phyloP scores from a whole-genome alignment of 2,797 vertebrate genomes.

The Clamator glandarius region DNA sequence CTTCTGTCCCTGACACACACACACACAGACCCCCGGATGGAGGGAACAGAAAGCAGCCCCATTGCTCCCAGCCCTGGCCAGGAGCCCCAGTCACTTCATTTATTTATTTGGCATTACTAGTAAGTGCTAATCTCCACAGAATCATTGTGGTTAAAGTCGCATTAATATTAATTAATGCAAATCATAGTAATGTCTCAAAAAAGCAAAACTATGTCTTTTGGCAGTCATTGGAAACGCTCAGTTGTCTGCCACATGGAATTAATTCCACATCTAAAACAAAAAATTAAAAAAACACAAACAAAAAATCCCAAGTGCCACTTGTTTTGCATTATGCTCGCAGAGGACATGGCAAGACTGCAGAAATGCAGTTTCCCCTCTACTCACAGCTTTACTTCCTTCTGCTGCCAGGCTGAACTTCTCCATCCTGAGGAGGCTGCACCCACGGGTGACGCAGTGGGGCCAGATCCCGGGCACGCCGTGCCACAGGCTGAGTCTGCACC shows the following conservation, averaged over 20 bases:
- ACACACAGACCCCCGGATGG: accelerated
- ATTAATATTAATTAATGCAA: constrained; percentile 36
- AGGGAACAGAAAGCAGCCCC: neutral
- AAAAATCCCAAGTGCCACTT: neutral
- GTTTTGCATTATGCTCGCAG: accelerated
- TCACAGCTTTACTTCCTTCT: neutral
- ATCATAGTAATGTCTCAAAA: neutral
- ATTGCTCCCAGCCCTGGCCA: accelerated
- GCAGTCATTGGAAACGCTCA: neutral
- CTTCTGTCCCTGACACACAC: accelerated
- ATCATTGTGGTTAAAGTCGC: neutral
- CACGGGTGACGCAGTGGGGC: accelerated
- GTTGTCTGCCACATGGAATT: neutral
- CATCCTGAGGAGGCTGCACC: neutral
- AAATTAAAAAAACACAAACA: neutral
- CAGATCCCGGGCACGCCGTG: accelerated
- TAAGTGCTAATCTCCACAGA: neutral
- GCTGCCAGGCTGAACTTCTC: neutral
- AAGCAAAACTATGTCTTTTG: neutral
- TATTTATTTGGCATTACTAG: neutral
- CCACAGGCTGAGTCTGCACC: neutral
- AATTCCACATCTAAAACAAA: neutral
- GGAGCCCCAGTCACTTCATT: neutral
- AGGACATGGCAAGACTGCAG: accelerated
- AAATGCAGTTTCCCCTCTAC: neutral